Base-by-base conservation (phyloP, 37 sponge, comb jelly and placozoan species). In the Halichondria panicea region DNA sequence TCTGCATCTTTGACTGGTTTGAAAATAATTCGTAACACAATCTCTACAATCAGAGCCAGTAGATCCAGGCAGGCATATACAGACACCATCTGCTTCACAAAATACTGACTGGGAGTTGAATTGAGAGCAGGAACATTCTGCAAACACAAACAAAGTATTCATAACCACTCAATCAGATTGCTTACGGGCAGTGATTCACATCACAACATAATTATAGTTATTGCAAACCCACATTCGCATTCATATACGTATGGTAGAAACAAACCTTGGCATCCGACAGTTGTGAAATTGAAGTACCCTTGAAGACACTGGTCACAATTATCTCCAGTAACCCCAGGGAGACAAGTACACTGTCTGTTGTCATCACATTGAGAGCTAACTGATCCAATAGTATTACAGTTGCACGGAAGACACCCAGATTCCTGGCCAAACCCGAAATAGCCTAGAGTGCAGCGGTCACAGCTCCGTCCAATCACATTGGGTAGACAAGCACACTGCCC, bases 311-410 rank as follows among this genome's bases (percentile, higher is more conserved):
- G 79, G 65, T 97, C 88, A 78, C 98, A 97, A 0, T 43, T 61
- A 13, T 30, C 5, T 52, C 85, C 83, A 32, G 81, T 76, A 32
- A 91, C 90, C 22, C 95, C 92, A 0, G 84, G 69, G 42, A 66
- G 76, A 60, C 98, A 97, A 9, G 24, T 46, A 62, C 98, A 97
- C 66, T 75, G 75, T 13, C 92, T 95, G 18, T 76, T 76, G 5
- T 53, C 63, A 64, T 94, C 68, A 78, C 98, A 97, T 32, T 70
- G 52, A 36, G 22, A 19, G 37, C 56, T 74, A 4, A 76, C 24
- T 2, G 95, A 77, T 9, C 98, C 94, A 2, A 21, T 30, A 30
- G 74, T 63, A 61, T 97, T 53, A 54, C 98, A 97, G 58, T 67
- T 63, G 43, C 98, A 97, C 2, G 81, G 34, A 0, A 50, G 22